A percentile compares a stretch with the other conserved stretches of the same genome.
Evolutionary conservation across 2,113 vertebrate genomes (phyloP).

Genomic region (Cyprinodon variegatus): DNA sequence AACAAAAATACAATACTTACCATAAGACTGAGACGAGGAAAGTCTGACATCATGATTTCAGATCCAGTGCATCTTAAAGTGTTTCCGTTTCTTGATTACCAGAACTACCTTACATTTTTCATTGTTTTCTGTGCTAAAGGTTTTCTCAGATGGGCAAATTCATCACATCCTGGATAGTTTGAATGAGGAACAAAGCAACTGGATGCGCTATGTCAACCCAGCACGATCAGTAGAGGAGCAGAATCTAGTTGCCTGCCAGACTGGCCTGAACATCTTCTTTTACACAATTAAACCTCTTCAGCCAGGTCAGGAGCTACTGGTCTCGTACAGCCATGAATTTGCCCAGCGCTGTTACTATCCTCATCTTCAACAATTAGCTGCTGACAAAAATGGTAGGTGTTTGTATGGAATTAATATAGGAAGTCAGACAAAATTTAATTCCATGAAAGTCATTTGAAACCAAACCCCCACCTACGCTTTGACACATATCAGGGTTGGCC

Average conservation of each 20-base stretch:
- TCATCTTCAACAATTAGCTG: slow-evolving; percentile 66
- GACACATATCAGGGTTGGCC: slow-evolving; percentile 33
- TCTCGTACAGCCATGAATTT: slow-evolving; percentile 94
- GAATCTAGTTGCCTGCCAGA: slow-evolving; percentile 94
- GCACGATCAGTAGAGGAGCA: slow-evolving; percentile 86
- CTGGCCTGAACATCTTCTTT: slow-evolving; percentile 92
- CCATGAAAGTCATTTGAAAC: slow-evolving; percentile 22
- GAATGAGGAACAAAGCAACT: slow-evolving; percentile 91
- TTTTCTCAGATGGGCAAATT: slow-evolving; percentile 86
- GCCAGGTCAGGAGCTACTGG: slow-evolving; percentile 91
- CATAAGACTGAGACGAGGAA: slow-evolving; percentile 34
- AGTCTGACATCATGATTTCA: slow-evolving; percentile 50
- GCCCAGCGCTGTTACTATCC: slow-evolving; percentile 90
- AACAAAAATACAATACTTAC: slow-evolving; percentile 43
- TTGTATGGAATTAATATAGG: not conserved
- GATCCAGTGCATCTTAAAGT: not conserved
- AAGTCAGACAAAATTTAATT: not conserved
- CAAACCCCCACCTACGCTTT: slow-evolving; percentile 13
- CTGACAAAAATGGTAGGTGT: slow-evolving; percentile 51
- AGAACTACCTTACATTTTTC: not conserved
- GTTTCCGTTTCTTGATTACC: slow-evolving; percentile 1
- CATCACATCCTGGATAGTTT: slow-evolving; percentile 93
- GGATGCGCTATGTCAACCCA: slow-evolving; percentile 97
- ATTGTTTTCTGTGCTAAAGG: slow-evolving; percentile 69
- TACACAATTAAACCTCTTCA: slow-evolving; percentile 90